Base-by-base conservation (phyloP, 1,140 invertebrate genomes). In the Propsilocerus akamusi region DNA sequence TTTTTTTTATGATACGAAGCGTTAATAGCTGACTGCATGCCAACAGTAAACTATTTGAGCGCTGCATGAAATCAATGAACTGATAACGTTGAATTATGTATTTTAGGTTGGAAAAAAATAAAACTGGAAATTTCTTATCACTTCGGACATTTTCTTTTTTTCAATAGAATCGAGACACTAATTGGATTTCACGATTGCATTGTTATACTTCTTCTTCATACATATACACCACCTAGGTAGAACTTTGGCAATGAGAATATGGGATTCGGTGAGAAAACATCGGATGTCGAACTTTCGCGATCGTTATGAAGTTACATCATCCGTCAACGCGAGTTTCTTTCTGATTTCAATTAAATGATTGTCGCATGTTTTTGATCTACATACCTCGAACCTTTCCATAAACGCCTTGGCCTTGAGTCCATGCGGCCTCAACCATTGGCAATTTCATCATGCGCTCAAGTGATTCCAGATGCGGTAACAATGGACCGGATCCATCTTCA, bases 381-480 rank as follows among this genome's bases (percentile, higher is more conserved):
- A 54, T 53, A 62, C 68, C 68, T 64, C 76, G 77, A 23, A 78
- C 67, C 49, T 68, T 68, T 26, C 64, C 66, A 54, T 78, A 78
- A 20, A 74, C 71, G 48, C 63, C 68, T 17, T 67, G 61, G 4
- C 72, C 73, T 52, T 72, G 72, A 52, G 65, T 66, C 53, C 69
- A 61, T 10, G 73, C 74, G 23, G 68, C 64, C 52, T 72, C 72
- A 11, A 77, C 55, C 10, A 76, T 59, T 0, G 76, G 76, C 24
- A 77, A 56, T 52, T 70, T 70, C 46, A 70, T 61, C 22, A 78
- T 67, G 8, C 72, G 64, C 53, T 76, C 65, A 12, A 77, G 59
- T 0, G 70, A 72, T 54, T 76, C 68, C 50, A 78, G 53, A 49
- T 74, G 69, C 4, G 72, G 71, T 50, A 73, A 32, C 37, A 60